A percentile compares a stretch with the other conserved stretches of the same genome.
phyloP scores from a whole-genome alignment of 2,888 invertebrate species.

The Lithosia quadra region DNA sequence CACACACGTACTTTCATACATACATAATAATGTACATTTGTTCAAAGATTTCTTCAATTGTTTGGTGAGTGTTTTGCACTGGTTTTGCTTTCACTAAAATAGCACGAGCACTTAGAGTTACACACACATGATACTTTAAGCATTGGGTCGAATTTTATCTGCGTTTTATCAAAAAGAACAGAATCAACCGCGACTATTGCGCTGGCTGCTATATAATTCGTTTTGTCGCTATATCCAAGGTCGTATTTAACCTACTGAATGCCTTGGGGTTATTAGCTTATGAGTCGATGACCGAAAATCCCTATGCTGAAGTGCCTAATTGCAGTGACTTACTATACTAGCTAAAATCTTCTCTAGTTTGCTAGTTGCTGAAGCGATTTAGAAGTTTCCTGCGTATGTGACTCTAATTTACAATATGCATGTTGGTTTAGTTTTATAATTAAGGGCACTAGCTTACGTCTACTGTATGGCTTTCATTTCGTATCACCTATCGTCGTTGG shows the following conservation, averaged over 20 bases:
- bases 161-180: too few relatives aligned
- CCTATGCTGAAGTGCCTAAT: too few relatives aligned
- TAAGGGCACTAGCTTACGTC: background rate
- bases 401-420: slow-evolving; percentile 14
- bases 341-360: too few relatives aligned
- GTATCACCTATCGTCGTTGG: too few relatives aligned
- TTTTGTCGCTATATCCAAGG: too few relatives aligned
- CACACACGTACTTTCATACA: background rate
- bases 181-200: too few relatives aligned
- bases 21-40: too few relatives aligned
- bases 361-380: background rate
- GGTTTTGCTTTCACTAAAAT: slow-evolving; percentile 48
- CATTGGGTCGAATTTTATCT: background rate
- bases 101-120: slow-evolving; percentile 30
- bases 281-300: too few relatives aligned
- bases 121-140: background rate
- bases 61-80: slow-evolving; percentile 67
- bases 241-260: too few relatives aligned
- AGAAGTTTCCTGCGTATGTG: background rate
- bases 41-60: slow-evolving; percentile 41
- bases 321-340: too few relatives aligned
- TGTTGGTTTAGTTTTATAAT: slow-evolving; percentile 14
- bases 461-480: slow-evolving; percentile 12
- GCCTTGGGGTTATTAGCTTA: too few relatives aligned
- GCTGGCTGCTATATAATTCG: too few relatives aligned